Evolutionary conservation across 2,888 invertebrate genomes (phyloP).

Genomic region (Caenorhabditis uteleia): DNA sequence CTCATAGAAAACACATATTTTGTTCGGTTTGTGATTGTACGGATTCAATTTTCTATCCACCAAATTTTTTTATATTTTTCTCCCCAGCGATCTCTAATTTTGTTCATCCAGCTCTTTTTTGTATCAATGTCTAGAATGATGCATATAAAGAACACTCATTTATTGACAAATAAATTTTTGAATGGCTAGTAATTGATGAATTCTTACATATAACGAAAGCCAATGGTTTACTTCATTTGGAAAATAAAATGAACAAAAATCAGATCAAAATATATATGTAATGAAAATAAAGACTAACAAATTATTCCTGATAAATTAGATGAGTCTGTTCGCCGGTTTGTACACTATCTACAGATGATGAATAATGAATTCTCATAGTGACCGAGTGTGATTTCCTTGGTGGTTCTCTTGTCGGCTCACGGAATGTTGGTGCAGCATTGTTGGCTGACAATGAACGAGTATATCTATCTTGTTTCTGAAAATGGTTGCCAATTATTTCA

Average conservation of each 20-base stretch:
- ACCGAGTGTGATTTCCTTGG: slow-evolving; percentile 37
- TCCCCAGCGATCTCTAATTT: background rate
- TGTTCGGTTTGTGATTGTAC: background rate
- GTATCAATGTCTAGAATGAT: no score
- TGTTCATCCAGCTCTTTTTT: background rate
- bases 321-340: slow-evolving; percentile 15
- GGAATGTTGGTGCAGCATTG: no score
- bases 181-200: no score
- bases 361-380: slow-evolving; percentile 34
- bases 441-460: slow-evolving; percentile 23
- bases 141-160: no score
- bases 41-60: background rate
- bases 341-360: slow-evolving; percentile 30
- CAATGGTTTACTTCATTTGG: background rate
- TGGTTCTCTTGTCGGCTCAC: no score
- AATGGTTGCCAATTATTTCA: no score
- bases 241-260: background rate
- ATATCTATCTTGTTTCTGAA: no score
- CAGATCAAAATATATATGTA: background rate
- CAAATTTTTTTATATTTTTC: background rate
- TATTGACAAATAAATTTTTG: background rate
- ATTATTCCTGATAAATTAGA: slow-evolving; percentile 18
- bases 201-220: no score
- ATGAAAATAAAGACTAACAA: slow-evolving; percentile 3
- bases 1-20: slow-evolving; percentile 2